These are phyloP conservation scores for Sterna hirundo DNA, from an alignment of 2,113 vertebrate species.

Conservation along the genomic window DNA sequence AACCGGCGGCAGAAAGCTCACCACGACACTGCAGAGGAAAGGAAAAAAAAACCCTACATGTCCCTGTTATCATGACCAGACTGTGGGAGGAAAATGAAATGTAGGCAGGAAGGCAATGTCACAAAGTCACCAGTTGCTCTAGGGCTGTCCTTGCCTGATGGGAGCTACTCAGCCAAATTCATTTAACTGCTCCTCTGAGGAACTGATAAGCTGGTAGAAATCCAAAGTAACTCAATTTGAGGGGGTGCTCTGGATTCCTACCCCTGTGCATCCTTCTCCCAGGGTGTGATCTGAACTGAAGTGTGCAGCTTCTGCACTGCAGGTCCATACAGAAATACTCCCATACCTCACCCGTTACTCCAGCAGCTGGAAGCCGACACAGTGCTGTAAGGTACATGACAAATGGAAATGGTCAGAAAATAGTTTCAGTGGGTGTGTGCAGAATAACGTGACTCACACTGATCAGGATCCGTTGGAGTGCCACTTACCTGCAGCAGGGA, in stretches of 20 bases:
- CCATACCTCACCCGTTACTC: not conserved
- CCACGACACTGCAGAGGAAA: rapidly evolving
- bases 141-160: not conserved
- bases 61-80: not conserved
- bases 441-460: not conserved
- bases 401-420: slow-evolving; percentile 1
- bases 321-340: not conserved
- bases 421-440: not conserved
- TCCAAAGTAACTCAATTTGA: not conserved
- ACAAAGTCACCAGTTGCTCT: not conserved
- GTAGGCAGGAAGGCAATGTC: not conserved
- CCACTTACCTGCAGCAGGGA: not conserved
- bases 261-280: not conserved
- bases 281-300: not conserved
- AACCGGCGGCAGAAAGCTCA: not conserved
- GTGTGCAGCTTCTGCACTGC: not conserved
- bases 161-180: not conserved
- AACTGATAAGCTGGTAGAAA: not conserved
- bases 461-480: not conserved
- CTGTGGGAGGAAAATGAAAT: not conserved
- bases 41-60: not conserved
- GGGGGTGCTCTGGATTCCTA: not conserved
- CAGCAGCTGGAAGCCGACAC: not conserved
- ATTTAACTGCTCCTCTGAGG: not conserved
- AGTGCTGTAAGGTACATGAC: not conserved